Evolutionary conservation across 2,113 vertebrate genomes (phyloP), one percentile per base, ranked within the genome.

Genomic region (Psilopsiagon aurifrons): DNA sequence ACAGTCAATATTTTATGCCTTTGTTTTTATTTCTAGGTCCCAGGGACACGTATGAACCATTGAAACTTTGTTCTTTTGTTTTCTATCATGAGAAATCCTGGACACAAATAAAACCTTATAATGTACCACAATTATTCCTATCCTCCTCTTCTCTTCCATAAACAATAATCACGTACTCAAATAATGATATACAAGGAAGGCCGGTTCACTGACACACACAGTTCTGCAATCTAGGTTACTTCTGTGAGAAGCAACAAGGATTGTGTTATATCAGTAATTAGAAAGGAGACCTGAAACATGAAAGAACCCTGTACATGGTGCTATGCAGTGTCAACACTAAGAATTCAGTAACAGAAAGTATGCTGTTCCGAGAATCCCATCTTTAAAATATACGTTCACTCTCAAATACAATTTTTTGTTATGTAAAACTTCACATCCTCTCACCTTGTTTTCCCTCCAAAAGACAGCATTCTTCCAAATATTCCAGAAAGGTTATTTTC

Each of bases 21-120:
- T 23, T 35, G 68, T 62, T 90, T 93, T 88, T 83, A 75, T 70
- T 92, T 90, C 88, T 83, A 75, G 44, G 68, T 95, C 92, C 80
- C 69, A 88, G 85, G 68, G 91, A 88, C 69, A 78, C 31, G 78
- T 19, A 78, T 20, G 88, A 96, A 78, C 43, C 41, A 86, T 27
- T 86, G 68, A 70, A 77, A 83, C 22, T 93, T 76, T 69, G 14
- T 60, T 68, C 35, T 80, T 94, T 89, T 89, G 57, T 83, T 80
- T 88, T 67, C 73, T 81, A 66, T n/a, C 37, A 74, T 25, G n/a
- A 92, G 54, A 94, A 94, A 93, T 74, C 73, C 41, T 22, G 33
- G 57, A 70, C 37, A 83, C 33, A 62, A 82, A 74, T 29, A 67
- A 73, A 77, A 62, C 33, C 19, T 54, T 74, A 20, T 10, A 77